phyloP scores from a whole-genome alignment of 2,113 vertebrate species.

The Arenaria interpres region DNA sequence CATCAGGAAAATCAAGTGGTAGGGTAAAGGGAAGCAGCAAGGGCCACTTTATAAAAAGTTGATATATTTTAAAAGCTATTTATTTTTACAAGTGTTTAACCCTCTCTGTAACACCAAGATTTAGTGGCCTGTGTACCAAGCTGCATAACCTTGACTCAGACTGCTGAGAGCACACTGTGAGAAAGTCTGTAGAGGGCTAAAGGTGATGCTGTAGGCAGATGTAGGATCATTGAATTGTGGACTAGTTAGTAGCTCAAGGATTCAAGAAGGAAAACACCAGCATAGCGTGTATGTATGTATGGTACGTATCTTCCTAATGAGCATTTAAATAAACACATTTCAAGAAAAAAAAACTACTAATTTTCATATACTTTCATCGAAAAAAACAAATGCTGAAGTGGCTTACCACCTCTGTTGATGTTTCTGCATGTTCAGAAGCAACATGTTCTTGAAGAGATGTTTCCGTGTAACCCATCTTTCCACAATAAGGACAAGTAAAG shows the following conservation, averaged over 20 bases:
- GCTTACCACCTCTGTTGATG: background rate
- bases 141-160: background rate
- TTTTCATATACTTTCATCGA: constrained; percentile 5
- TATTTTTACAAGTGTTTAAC: background rate
- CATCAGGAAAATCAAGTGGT: background rate
- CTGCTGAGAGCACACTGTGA: background rate
- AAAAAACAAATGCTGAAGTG: background rate
- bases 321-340: constrained; percentile 6
- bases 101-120: background rate
- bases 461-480: constrained; percentile 86
- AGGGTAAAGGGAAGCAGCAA: background rate
- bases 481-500: constrained; percentile 96
- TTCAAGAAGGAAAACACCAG: background rate
- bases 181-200: background rate
- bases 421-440: background rate
- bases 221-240: background rate
- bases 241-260: background rate
- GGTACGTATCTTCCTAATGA: background rate
- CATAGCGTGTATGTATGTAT: background rate
- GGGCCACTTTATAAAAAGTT: background rate
- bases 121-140: background rate
- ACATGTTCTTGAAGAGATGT: background rate
- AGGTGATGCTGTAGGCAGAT: background rate
- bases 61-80: background rate
- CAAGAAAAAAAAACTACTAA: background rate